Conservation (phyloP, 2,113 vertebrate species). For the Chamaetylas fuelleborni region DNA sequence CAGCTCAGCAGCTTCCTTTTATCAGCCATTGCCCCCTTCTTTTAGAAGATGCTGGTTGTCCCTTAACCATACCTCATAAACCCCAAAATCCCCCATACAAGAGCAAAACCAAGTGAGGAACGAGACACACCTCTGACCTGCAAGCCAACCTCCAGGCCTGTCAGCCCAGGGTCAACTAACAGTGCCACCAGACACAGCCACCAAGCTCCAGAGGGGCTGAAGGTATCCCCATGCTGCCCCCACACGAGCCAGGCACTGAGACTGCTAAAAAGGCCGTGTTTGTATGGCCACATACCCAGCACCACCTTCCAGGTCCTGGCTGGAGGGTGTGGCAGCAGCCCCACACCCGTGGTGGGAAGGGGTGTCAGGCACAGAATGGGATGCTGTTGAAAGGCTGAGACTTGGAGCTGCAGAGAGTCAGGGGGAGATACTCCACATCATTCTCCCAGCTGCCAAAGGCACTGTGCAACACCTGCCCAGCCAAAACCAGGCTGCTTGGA, state of each 20-base stretch:
- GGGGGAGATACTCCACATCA: not conserved
- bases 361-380: not conserved
- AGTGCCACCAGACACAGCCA: not conserved
- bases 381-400: not conserved
- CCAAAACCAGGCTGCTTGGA: not conserved
- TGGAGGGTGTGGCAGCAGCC: not conserved
- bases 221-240: fast-evolving
- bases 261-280: not conserved
- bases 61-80: not conserved
- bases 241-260: not conserved
- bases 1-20: not conserved
- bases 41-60: not conserved
- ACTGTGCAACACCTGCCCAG: not conserved
- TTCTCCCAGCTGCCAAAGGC: not conserved
- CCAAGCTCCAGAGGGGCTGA: not conserved
- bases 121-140: not conserved
- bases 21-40: not conserved
- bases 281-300: not conserved
- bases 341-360: not conserved
- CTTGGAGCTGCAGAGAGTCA: not conserved
- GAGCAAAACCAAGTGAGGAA: not conserved
- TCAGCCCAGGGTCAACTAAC: not conserved
- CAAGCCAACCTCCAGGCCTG: not conserved
- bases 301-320: not conserved
- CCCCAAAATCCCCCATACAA: not conserved